phyloP scores from a whole-genome alignment of 2,888 invertebrate genomes.

The Cheilosia impressa region DNA sequence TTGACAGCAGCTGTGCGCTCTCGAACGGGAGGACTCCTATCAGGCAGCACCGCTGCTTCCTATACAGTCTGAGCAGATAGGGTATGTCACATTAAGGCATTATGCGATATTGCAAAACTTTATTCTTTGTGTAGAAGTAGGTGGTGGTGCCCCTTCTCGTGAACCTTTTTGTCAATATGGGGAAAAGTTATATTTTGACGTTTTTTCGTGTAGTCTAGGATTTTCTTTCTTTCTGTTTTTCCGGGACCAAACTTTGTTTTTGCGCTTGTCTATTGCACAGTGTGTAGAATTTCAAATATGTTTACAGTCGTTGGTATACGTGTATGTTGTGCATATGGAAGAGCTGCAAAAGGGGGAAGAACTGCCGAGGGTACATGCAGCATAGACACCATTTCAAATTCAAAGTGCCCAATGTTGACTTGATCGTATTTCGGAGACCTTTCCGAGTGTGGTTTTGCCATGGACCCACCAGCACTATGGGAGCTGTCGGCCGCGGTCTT shows the following conservation, averaged over 20 bases:
- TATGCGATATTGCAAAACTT: slow-evolving; percentile 73
- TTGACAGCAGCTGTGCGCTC: slow-evolving; percentile 64
- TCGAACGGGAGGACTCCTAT: slow-evolving; percentile 3
- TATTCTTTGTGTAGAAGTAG: slow-evolving; percentile 44
- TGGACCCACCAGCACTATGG: background rate
- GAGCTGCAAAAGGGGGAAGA: background rate
- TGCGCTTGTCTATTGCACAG: slow-evolving; percentile 58
- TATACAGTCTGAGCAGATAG: slow-evolving; percentile 35
- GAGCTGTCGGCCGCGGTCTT: slow-evolving; percentile 16
- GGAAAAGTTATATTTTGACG: slow-evolving; percentile 48
- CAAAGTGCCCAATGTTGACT: slow-evolving; percentile 1
- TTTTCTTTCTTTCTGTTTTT: slow-evolving; percentile 14
- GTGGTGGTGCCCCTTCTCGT: slow-evolving; percentile 17
- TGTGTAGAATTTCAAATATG: slow-evolving; percentile 33
- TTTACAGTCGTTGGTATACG: background rate
- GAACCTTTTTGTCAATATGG: slow-evolving; percentile 63
- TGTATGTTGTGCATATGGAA: background rate
- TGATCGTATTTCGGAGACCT: background rate
- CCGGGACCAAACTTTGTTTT: slow-evolving; percentile 53
- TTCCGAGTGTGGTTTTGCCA: slow-evolving; percentile 15
- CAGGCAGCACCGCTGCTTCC: background rate
- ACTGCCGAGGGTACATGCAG: slow-evolving; percentile 3
- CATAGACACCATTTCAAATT: background rate
- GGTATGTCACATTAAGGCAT: slow-evolving; percentile 72
- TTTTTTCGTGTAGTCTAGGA: slow-evolving; percentile 34